These are phyloP conservation scores for Drosophila demipolita DNA, from an alignment of 2,888 invertebrate species.

Conservation along the genomic window DNA sequence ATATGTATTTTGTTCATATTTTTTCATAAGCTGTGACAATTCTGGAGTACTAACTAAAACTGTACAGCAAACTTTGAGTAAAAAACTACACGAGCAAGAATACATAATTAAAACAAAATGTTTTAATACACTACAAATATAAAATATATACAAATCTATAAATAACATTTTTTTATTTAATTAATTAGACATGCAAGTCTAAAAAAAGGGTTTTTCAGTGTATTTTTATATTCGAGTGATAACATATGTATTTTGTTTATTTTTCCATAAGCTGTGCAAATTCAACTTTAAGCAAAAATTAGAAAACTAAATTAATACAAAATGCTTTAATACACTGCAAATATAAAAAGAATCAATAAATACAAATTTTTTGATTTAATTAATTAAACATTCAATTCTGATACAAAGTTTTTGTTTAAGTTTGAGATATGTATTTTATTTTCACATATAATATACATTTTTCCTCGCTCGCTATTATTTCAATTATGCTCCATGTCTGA, in stretches of 20 bases:
- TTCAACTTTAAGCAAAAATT: slow-evolving; percentile 22
- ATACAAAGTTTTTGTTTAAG: too few species aligned
- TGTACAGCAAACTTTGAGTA: too few species aligned
- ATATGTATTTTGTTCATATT: too few species aligned
- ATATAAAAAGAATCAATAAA: not conserved
- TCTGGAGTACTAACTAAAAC: slow-evolving; percentile 21
- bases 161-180: too few species aligned
- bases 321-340: not conserved
- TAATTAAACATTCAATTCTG: too few species aligned
- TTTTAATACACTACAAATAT: too few species aligned
- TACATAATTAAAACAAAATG: too few species aligned
- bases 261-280: too few species aligned
- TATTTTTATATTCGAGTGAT: not conserved
- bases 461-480: not conserved
- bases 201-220: not conserved
- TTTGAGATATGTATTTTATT: too few species aligned
- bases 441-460: not conserved
- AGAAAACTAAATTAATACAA: not conserved
- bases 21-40: slow-evolving; percentile 23
- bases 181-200: too few species aligned
- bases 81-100: too few species aligned
- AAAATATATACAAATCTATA: too few species aligned
- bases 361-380: not conserved
- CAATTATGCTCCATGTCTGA: not conserved
- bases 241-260: not conserved